Evolutionary conservation across 2,797 vertebrate species (phyloP), one percentile per base, ranked within the genome.

Genomic region (Enteromius treurensis): DNA sequence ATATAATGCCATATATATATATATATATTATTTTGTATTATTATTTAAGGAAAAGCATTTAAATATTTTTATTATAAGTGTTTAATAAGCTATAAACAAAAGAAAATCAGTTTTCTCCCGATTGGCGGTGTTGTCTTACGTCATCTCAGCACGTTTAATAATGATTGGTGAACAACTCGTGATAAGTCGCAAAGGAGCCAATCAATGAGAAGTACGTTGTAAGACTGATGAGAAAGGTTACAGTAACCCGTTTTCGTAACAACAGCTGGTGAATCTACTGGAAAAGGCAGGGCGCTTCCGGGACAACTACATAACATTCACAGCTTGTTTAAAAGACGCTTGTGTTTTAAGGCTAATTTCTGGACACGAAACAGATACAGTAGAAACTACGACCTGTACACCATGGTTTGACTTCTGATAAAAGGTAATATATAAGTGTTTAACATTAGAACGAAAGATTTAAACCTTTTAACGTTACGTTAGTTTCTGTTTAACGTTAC

Each of bases 381-480:
- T 40, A 15, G 2, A 70, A 81, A 29, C 29, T 42, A 40, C 32
- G 2, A 51, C n/a, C 4, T 34, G 7, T 86, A 53, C 75, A 68
- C 1, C 71, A 94, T 95, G 94, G 94, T 95, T 0, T 95, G 94
- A 95, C 90, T 95, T 81, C 26, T 95, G 15, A 92, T 95, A 14
- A 94, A 94, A 91, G 94, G 94, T 94, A 89, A 29, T 84, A 49
- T 34, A 4, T 10, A 10, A 15, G 3, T 8, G 0, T 17, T 29
- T 26, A 67, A 65, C 29, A 74, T 29, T 9, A 62, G 69, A 76
- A 14, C 62, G 71, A 82, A 79, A n/a, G 51, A 80, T 84, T 83
- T 37, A 17, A 47, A 29, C 45, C 4, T 29, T 42, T 26, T 10
- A 26, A 26, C 26, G 26, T 26, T 26, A 26, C 26, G 26, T 26